Base-by-base conservation (phyloP, 2,888 invertebrate species). In the Mimas tiliae region DNA sequence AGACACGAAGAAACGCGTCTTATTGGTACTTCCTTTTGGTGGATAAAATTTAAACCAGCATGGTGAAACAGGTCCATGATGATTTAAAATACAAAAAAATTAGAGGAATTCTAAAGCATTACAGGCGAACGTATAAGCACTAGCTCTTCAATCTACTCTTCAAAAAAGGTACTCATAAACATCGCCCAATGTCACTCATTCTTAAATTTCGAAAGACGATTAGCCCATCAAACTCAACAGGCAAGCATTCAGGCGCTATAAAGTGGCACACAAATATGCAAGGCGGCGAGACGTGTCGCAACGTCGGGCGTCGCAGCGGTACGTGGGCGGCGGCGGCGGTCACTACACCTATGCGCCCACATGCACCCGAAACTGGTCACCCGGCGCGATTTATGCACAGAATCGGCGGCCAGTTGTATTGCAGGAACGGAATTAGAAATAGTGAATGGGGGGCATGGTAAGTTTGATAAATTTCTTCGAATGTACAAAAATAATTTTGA, bases 271-370 rank as follows among this genome's bases (percentile, higher is more conserved):
- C 58, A 58, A 63, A 63, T 48, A 33, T 65, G 42, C 53, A 55
- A 52, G 45, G 27, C n/a, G 33, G 53, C 16, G 16, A 48, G 48
- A 58, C 16, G 53, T 66, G 66, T 63, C 63, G 63, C 66, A 66
- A 66, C 45, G 19, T 34, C 51, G 50, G 48, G 16, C 51, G 48
- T 63, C 72, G 81, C 83, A 76, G 83, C 79, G 84, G 85, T 72
- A 69, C 66, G 68, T 69, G 48, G 71, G 72, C 71, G 27, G 4
- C 27, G 27, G 27, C 27, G 21, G 83, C 83, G 84, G 85, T 84
- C 85, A 82, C 74, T 80, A 74, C 76, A 78, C 81, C 70, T 72
- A 68, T 70, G 74, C 76, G 69, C 78, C 78, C 67, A 78, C 78
- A 68, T 74, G 66, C 50, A 33, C 58, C 58, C 58, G 48, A 65